phyloP scores from a whole-genome alignment of 2,888 invertebrate genomes.

The Diplazon laetatorius region DNA sequence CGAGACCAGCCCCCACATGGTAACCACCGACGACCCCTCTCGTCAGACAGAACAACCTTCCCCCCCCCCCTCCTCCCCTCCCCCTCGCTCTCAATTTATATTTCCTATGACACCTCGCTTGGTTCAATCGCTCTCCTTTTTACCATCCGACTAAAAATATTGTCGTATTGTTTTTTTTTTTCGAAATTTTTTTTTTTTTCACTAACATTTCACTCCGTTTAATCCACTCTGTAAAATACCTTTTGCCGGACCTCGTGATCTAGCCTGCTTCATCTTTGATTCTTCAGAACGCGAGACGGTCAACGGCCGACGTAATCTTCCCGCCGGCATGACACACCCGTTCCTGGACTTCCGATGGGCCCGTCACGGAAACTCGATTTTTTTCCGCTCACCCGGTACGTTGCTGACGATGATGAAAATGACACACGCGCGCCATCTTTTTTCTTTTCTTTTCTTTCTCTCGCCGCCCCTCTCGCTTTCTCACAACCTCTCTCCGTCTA shows the following conservation, averaged over 20 bases:
- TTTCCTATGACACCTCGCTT: not conserved
- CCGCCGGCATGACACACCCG: conserved; percentile 63
- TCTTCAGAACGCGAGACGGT: conserved; percentile 66
- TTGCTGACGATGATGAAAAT: conserved; percentile 50
- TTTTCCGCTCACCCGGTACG: conserved; percentile 66
- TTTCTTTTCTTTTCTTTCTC: conserved; percentile 6
- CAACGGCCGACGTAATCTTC: conserved; percentile 65
- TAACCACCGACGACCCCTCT: conserved; percentile 1
- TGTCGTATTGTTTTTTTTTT: conserved; percentile 5
- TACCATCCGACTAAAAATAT: not conserved
- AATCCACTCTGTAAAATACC: conserved; percentile 33
- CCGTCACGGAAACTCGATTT: conserved; percentile 64
- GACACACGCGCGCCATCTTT: conserved; percentile 37
- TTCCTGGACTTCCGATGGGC: conserved; percentile 65
- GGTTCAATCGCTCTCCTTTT: conserved; percentile 4
- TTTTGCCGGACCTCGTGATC: conserved; percentile 60
- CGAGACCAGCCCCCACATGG: conserved; percentile 36
- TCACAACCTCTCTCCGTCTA: too few species aligned
- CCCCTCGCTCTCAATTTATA: not conserved
- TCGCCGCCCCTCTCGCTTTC: too few species aligned
- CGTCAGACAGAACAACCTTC: conserved; percentile 31
- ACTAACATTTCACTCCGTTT: too few species aligned
- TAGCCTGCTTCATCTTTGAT: conserved; percentile 65
- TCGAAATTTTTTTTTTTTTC: not conserved
- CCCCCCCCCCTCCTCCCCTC: not conserved